Percentiles rank a stretch among this genome's conserved stretches.
phyloP scores from a whole-genome alignment of 2,113 vertebrate genomes.

The Zapus hudsonius region DNA sequence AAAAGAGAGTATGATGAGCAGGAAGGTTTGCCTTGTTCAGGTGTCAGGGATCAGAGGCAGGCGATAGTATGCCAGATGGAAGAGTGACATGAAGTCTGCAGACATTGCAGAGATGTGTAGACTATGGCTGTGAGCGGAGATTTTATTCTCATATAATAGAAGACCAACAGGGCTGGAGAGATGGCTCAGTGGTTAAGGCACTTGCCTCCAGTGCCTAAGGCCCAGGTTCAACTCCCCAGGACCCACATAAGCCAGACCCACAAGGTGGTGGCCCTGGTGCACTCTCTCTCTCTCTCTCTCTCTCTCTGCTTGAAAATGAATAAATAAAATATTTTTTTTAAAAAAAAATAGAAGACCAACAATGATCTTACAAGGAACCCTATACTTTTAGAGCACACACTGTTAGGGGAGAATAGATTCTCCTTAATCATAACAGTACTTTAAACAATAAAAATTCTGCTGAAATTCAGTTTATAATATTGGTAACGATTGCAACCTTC shows the following conservation, averaged over 20 bases:
- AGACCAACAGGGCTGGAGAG: no score
- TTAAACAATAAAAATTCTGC: slow-evolving; percentile 29
- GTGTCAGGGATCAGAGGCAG: not conserved
- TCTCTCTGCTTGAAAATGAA: no score
- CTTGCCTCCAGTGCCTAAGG: no score
- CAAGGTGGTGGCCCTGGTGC: no score
- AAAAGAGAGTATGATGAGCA: not conserved
- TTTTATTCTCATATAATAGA: slow-evolving; percentile 17
- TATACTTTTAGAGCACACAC: not conserved
- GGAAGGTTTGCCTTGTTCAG: not conserved
- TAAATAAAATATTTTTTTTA: no score
- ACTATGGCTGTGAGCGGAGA: not conserved
- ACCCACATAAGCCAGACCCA: no score
- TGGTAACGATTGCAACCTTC: not conserved
- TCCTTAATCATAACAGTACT: slow-evolving; percentile 30
- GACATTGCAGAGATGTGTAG: not conserved
- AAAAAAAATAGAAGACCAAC: not conserved
- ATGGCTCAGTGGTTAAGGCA: no score
- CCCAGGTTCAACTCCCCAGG: no score
- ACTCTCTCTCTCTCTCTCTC: no score
- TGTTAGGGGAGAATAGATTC: slow-evolving; percentile 6
- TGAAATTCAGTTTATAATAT: slow-evolving; percentile 1
- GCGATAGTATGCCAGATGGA: not conserved
- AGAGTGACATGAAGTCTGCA: not conserved
- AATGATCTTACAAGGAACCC: slow-evolving; percentile 9